Evolutionary conservation across 2,888 invertebrate species (phyloP).

Genomic region (Monochamus alternatus): DNA sequence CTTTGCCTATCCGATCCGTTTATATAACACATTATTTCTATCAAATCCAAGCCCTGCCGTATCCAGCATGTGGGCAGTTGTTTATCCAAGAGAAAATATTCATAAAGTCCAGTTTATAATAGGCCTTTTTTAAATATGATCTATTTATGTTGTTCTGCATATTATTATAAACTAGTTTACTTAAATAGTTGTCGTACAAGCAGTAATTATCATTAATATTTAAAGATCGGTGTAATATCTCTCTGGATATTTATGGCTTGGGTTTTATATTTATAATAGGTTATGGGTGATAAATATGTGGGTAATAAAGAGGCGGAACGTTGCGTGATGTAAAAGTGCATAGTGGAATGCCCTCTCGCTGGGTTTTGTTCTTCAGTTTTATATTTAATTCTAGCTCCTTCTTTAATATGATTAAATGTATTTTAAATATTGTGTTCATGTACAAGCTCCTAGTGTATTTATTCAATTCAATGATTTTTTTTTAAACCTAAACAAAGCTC

Average conservation of each 20-base stretch:
- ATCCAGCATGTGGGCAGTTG: conserved; percentile 14
- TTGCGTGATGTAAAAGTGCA: not conserved
- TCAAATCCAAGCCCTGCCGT: not conserved
- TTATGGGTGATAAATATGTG: not conserved
- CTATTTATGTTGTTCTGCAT: not conserved
- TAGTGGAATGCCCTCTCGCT: not conserved
- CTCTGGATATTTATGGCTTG: not conserved
- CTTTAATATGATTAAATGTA: too few relatives aligned
- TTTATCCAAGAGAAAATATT: conserved; percentile 9
- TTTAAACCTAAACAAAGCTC: too few relatives aligned
- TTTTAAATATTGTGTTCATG: too few relatives aligned
- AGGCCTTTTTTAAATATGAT: conserved; percentile 3
- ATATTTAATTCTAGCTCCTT: not conserved
- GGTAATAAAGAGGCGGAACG: not conserved
- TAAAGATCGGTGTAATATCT: conserved; percentile 2
- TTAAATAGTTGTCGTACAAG: conserved; percentile 1
- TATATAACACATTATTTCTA: conserved; percentile 2
- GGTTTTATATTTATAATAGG: not conserved
- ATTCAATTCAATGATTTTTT: too few relatives aligned
- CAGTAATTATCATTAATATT: conserved; percentile 4
- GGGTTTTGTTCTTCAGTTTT: not conserved
- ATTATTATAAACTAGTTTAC: conserved; percentile 11
- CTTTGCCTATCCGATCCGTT: not conserved
- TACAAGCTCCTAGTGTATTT: too few relatives aligned
- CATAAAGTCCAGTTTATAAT: not conserved